A percentile compares a stretch with the other conserved stretches of the same genome.
These are phyloP conservation scores for Mastigias papua DNA, from an alignment of 30 jellyfish, hydroid and myxozoan species.

Conservation along the genomic window DNA sequence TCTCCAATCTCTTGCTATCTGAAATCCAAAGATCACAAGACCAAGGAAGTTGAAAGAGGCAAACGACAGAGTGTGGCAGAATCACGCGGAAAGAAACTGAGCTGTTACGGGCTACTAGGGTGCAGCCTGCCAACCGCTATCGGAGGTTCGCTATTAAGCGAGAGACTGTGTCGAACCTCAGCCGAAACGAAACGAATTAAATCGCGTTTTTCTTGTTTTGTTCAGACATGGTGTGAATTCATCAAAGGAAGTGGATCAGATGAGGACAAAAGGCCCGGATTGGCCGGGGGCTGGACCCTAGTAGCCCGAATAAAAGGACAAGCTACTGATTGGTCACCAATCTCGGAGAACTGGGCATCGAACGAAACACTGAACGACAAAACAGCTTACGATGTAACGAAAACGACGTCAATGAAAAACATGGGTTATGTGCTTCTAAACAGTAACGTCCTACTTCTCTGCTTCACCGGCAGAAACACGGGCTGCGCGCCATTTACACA, in stretches of 20 bases:
- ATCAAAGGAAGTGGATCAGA: slow-evolving; percentile 93
- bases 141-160: slow-evolving; percentile 8
- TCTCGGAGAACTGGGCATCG: slow-evolving; percentile 94
- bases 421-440: slow-evolving; percentile 76
- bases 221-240: slow-evolving; percentile 98
- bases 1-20: not conserved
- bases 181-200: not conserved
- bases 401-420: slow-evolving; percentile 93
- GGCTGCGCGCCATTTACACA: slow-evolving; percentile 99
- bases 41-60: not conserved
- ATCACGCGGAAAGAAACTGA: not conserved
- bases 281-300: slow-evolving; percentile 99
- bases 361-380: slow-evolving; percentile 85
- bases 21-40: not conserved
- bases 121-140: slow-evolving; percentile 58
- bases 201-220: slow-evolving; percentile 34
- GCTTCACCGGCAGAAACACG: slow-evolving; percentile 90
- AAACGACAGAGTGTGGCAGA: too few relatives aligned
- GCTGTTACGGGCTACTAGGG: slow-evolving; percentile 94
- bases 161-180: not conserved
- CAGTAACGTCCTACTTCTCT: slow-evolving; percentile 83
- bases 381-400: slow-evolving; percentile 78
- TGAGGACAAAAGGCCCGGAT: slow-evolving; percentile 86
- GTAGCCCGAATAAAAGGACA: slow-evolving; percentile 99
- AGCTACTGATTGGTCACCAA: slow-evolving; percentile 99